Evolutionary conservation across 2,113 vertebrate species (phyloP).

Genomic region (Thunnus thynnus): DNA sequence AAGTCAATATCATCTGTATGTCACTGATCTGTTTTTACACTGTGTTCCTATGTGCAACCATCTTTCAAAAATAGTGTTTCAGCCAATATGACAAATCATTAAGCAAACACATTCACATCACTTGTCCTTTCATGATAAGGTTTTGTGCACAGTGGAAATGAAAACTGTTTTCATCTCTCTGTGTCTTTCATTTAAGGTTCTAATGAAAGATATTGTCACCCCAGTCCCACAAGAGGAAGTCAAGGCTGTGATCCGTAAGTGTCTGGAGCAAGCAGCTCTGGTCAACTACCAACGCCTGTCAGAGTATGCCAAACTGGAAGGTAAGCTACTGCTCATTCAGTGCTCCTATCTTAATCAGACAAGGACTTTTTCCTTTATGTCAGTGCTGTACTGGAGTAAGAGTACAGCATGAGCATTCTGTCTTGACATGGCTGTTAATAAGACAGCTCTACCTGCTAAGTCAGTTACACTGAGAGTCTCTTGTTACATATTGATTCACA

Average conservation of each 20-base stretch:
- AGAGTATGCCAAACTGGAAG: conserved; percentile 99
- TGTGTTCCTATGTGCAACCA: too few relatives aligned
- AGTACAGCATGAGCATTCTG: background rate
- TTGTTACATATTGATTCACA: background rate
- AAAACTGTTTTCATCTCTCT: background rate
- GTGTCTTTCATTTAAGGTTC: conserved; percentile 87
- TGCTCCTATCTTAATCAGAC: background rate
- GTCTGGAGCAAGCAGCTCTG: conserved; percentile 97
- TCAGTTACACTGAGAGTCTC: background rate
- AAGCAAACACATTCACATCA: background rate
- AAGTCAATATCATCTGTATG: too few relatives aligned
- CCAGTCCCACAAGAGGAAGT: conserved; percentile 97
- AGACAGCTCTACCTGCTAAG: background rate
- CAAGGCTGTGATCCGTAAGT: conserved; percentile 96
- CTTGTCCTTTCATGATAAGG: background rate
- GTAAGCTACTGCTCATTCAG: conserved; percentile 81
- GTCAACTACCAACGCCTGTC: conserved; percentile 98
- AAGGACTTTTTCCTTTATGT: background rate
- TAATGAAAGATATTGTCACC: conserved; percentile 99
- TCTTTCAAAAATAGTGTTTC: background rate
- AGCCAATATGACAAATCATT: background rate
- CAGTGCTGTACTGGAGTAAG: background rate
- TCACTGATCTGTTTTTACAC: too few relatives aligned
- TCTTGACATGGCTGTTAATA: background rate
- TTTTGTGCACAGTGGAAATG: background rate